A percentile compares a stretch with the other conserved stretches of the same genome.
These are phyloP conservation scores for Murina feae DNA, from an alignment of 2,113 vertebrate species.

Conservation along the genomic window DNA sequence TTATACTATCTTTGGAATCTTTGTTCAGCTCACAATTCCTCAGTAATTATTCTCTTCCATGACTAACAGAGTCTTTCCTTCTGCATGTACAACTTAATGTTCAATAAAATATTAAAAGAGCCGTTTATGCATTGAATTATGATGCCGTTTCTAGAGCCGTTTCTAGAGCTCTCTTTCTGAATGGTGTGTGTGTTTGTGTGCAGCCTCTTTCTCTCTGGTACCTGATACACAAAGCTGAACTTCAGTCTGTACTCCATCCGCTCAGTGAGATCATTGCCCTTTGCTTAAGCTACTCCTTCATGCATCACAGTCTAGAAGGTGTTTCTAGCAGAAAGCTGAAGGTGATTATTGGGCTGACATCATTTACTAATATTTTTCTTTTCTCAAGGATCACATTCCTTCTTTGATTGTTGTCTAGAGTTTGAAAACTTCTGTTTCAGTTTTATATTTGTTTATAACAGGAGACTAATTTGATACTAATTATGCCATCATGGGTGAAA, in stretches of 20 bases:
- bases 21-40: not conserved
- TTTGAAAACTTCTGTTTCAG: not conserved
- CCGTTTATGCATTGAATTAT: not conserved
- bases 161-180: not conserved
- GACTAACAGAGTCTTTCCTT: not conserved
- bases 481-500: not conserved
- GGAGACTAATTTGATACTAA: not conserved
- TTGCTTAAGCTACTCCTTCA: not conserved
- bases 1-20: not conserved
- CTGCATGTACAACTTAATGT: not conserved
- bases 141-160: slow-evolving; percentile 18
- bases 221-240: not conserved
- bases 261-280: not conserved
- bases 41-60: not conserved
- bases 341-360: not conserved
- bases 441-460: slow-evolving; percentile 18
- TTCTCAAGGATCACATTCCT: not conserved
- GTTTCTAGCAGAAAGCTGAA: not conserved
- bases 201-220: slow-evolving; percentile 56
- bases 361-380: not conserved
- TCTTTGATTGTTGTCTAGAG: not conserved
- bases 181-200: not conserved
- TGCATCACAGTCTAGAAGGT: not conserved
- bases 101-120: not conserved
- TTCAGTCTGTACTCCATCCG: not conserved